Base-by-base conservation (phyloP, 2,113 vertebrate species). In the Siniperca knerii region DNA sequence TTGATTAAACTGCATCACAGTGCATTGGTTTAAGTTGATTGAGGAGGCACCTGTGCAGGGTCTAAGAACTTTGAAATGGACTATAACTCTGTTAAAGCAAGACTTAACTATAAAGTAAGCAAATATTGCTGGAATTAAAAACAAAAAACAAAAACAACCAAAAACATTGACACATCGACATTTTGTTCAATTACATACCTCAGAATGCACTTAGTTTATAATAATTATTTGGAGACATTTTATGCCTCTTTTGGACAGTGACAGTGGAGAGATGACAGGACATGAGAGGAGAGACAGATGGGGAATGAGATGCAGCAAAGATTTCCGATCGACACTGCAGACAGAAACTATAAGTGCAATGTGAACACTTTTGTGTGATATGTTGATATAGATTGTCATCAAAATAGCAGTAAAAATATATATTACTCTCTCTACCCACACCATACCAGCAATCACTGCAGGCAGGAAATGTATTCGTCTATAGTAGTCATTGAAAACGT, bases 1-100 rank as follows among this genome's bases (percentile, higher is more conserved):
- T 4, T 54, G 65, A 76, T 81, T 76, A 75, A 42, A 42, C 16
- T 25, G 52, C 50, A 20, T 54, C n/a, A 44, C 54, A 54, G 29
- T 57, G 60, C 23, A 42, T 33, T 29, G 54, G 60, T 77, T 61
- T 1, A 25, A 42, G 58, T 65, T 18, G 29, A 70, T 18, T 37
- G 35, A 54, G 52, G 55, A 74, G 35, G 23, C 0, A 2, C n/a
- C 0, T 42, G 21, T 40, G 21, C 11, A 25, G 46, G 13, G 46
- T 20, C 40, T 2, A 21, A 44, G 18, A 64, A 11, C 6, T 46
- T 3, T 33, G 13, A 6, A 23, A 18, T 9, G 15, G n/a, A 66
- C n/a, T 67, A 6, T 29, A 29, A 16, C 50, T 68, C 25, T n/a
- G 12, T 18, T 25, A 8, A 50, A 35, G 9, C 25, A 54, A 65